Conservation (phyloP, 1,140 invertebrate genomes). For the Melitaea cinxia region DNA sequence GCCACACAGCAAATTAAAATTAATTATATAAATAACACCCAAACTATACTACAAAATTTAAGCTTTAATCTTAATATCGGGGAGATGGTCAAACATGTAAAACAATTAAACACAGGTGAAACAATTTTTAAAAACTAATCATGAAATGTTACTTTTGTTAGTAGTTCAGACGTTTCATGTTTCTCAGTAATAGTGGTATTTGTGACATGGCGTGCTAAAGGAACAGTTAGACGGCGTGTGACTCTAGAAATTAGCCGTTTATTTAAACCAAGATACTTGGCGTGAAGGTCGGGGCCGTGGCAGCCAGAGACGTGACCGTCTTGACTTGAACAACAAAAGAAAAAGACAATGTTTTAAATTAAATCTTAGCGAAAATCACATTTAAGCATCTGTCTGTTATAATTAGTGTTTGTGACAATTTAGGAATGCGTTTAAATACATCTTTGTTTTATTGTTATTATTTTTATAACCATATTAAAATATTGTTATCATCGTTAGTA, state of each 20-base stretch:
- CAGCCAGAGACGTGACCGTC: conserved; percentile 50
- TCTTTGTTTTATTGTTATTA: too few species aligned
- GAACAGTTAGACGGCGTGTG: conserved; percentile 41
- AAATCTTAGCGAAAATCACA: too few species aligned
- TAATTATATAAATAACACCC: too few species aligned
- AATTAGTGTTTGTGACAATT: too few species aligned
- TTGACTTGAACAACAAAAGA: background rate
- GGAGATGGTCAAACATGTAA: too few species aligned
- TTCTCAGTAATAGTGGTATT: conserved; percentile 37
- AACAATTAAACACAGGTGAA: background rate
- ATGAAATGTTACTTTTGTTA: background rate
- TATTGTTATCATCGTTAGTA: too few species aligned
- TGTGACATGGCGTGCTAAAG: conserved; percentile 52
- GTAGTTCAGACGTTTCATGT: conserved; percentile 25
- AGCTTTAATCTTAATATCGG: too few species aligned
- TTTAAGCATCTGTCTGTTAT: too few species aligned
- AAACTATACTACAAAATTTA: too few species aligned
- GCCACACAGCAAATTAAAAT: too few species aligned
- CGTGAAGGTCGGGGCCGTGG: conserved; percentile 57
- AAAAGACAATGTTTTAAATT: background rate
- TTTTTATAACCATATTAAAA: too few species aligned
- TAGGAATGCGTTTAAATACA: too few species aligned
- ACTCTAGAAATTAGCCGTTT: conserved; percentile 52
- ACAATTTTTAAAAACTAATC: background rate
- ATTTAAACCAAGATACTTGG: conserved; percentile 49